Conservation (phyloP, 2,113 vertebrate genomes). For the Brachypteracias leptosomus region DNA sequence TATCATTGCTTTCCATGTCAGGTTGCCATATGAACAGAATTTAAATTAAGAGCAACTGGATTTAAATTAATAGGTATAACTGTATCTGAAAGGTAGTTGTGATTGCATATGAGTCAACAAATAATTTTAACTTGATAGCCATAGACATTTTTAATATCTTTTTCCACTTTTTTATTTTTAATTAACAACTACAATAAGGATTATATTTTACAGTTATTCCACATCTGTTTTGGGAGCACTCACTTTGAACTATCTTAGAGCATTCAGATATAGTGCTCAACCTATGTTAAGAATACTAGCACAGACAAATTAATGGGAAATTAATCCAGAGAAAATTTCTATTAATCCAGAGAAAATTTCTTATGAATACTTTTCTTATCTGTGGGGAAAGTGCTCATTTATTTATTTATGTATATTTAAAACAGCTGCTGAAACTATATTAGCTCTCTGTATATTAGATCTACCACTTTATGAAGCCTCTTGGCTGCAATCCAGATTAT, state of each 20-base stretch:
- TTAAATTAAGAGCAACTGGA: not conserved
- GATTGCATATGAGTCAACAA: not conserved
- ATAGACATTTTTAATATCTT: not conserved
- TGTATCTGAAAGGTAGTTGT: not conserved
- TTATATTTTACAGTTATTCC: not conserved
- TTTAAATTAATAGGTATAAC: not conserved
- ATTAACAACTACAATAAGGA: not conserved
- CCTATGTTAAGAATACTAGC: not conserved
- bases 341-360: not conserved
- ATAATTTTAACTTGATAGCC: not conserved
- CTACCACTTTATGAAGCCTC: not conserved
- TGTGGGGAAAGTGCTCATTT: not conserved
- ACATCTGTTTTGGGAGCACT: not conserved
- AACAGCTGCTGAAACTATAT: not conserved
- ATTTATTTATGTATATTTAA: not conserved
- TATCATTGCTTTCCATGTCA: not conserved
- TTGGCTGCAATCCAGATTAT: not conserved
- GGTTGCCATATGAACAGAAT: not conserved
- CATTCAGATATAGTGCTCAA: not conserved
- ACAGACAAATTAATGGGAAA: not conserved
- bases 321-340: not conserved
- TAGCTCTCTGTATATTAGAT: not conserved
- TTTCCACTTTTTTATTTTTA: constrained; percentile 32
- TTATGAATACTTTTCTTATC: not conserved
- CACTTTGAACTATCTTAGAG: constrained; percentile 21